These are phyloP conservation scores for Ctenicera cuprea DNA, from an alignment of 2,888 invertebrate genomes.

Conservation along the genomic window DNA sequence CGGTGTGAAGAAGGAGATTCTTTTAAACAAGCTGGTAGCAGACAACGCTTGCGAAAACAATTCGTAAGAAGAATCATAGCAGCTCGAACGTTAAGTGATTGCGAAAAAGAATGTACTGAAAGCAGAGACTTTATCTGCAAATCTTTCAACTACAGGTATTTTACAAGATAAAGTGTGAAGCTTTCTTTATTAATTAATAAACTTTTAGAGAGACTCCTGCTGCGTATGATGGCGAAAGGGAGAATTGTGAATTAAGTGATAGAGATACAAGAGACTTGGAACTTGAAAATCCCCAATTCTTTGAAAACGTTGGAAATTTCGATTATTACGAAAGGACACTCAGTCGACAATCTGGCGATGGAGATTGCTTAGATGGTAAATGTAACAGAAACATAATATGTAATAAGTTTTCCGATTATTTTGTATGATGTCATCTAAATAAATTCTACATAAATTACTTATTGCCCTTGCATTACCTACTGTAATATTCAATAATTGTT, in stretches of 20 bases:
- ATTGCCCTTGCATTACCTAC: not conserved
- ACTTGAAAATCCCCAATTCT: slow-evolving; percentile 88
- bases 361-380: slow-evolving; percentile 91
- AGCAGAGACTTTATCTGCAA: slow-evolving; percentile 89
- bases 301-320: slow-evolving; percentile 88
- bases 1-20: slow-evolving; percentile 89
- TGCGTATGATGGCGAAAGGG: slow-evolving; percentile 77
- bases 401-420: slow-evolving; percentile 10
- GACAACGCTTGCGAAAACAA: slow-evolving; percentile 86
- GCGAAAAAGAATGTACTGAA: slow-evolving; percentile 90
- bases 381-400: slow-evolving; percentile 34
- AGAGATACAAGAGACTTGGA: slow-evolving; percentile 89
- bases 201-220: slow-evolving; percentile 64
- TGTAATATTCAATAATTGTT: too few species aligned
- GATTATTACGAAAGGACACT: slow-evolving; percentile 90
- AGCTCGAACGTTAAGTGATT: slow-evolving; percentile 84
- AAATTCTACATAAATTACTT: slow-evolving; percentile 10
- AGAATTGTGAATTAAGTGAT: slow-evolving; percentile 94
- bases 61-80: slow-evolving; percentile 85
- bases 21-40: slow-evolving; percentile 87
- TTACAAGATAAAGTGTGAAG: not conserved
- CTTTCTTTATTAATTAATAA: not conserved
- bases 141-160: slow-evolving; percentile 89
- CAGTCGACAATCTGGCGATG: slow-evolving; percentile 79
- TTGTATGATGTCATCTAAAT: slow-evolving; percentile 11